phyloP scores from a whole-genome alignment of 2,797 vertebrate species.

The Psittacula derbiana region DNA sequence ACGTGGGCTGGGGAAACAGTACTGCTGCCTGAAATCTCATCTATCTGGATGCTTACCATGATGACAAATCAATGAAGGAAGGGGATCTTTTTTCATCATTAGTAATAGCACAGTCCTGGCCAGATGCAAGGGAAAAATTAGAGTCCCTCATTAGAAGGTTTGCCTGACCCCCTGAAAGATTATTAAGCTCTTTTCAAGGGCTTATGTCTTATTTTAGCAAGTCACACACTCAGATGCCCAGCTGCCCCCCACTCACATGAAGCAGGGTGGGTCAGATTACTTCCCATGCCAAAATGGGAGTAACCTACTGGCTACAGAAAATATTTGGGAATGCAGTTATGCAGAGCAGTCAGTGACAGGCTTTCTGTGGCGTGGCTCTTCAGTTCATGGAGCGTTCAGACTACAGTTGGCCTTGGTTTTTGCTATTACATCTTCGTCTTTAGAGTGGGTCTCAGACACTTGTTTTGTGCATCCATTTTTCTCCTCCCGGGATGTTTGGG shows the following conservation, averaged over 20 bases:
- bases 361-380: neutral
- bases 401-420: neutral
- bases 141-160: neutral
- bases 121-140: neutral
- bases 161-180: neutral
- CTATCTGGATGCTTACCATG: neutral
- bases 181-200: conserved; percentile 30
- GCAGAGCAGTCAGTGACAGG: neutral
- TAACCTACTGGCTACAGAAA: neutral
- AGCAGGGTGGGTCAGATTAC: neutral
- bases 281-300: neutral
- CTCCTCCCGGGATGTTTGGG: neutral
- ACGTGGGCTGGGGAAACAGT: neutral
- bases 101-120: neutral
- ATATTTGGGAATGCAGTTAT: neutral
- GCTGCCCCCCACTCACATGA: neutral
- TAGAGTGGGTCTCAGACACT: neutral
- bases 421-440: neutral
- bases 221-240: neutral
- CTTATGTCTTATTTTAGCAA: conserved; percentile 33
- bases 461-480: neutral
- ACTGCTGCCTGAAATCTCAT: neutral
- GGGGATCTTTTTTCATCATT: neutral
- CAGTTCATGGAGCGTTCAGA: neutral
- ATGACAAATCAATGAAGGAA: neutral